Evolutionary conservation across 2,113 vertebrate species (phyloP).

Genomic region (Paramormyrops kingsleyae): DNA sequence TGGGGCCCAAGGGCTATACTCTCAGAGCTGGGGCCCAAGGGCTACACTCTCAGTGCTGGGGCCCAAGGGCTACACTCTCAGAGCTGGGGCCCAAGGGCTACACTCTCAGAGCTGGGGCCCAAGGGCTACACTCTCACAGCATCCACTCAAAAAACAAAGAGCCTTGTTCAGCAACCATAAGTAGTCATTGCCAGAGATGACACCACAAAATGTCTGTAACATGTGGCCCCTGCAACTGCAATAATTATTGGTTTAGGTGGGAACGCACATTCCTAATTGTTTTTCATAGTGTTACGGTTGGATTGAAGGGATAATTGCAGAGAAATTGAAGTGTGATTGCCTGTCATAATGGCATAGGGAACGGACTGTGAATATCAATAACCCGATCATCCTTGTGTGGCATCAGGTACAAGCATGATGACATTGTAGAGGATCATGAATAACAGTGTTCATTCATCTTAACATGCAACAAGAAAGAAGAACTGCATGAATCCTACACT

Average conservation of each 20-base stretch:
- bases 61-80: too few species aligned
- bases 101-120: too few species aligned
- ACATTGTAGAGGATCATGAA: neutral
- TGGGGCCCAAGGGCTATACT: neutral
- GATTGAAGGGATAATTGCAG: neutral
- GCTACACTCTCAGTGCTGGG: too few species aligned
- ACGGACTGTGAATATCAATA: neutral
- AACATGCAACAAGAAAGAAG: neutral
- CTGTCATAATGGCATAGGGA: neutral
- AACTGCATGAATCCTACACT: neutral
- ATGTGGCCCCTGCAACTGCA: neutral
- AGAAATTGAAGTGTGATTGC: conserved; percentile 7
- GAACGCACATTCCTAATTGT: neutral
- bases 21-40: too few species aligned
- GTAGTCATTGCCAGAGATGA: conserved; percentile 28
- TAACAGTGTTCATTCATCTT: neutral
- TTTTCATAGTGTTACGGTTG: neutral
- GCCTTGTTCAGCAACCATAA: conserved; percentile 31
- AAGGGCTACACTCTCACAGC: neutral
- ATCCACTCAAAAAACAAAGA: conserved; percentile 10
- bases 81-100: neutral
- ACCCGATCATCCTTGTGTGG: neutral
- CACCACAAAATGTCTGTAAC: conserved; percentile 16
- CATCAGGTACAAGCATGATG: neutral
- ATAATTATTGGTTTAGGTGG: conserved; percentile 2